Evolutionary conservation across 2,113 vertebrate species (phyloP).

Genomic region (Poeciliopsis retropinna): DNA sequence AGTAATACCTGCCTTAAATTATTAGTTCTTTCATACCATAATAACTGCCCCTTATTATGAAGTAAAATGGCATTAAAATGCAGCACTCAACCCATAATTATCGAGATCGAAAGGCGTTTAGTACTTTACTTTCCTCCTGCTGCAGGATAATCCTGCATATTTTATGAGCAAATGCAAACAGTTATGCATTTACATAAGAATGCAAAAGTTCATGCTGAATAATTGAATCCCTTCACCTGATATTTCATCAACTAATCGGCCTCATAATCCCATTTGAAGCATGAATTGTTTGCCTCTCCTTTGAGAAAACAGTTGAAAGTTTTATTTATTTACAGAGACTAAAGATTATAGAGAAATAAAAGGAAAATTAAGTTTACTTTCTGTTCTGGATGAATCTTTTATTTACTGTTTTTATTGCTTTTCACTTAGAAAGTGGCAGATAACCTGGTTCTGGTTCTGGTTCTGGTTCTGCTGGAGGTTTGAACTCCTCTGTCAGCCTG

Average conservation of each 20-base stretch:
- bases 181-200: constrained; percentile 13
- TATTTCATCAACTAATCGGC: no score
- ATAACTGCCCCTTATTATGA: neutral
- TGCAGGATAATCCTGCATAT: constrained; percentile 13
- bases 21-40: constrained; percentile 1
- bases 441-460: no score
- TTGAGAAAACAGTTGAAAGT: neutral
- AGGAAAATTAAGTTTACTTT: neutral
- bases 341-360: neutral
- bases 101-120: neutral
- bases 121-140: neutral
- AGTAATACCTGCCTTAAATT: neutral
- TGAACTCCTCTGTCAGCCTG: no score
- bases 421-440: no score
- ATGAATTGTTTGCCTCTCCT: neutral
- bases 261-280: no score
- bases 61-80: constrained; percentile 24
- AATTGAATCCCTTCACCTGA: constrained; percentile 23
- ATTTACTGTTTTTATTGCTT: no score
- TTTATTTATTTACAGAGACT: neutral
- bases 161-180: constrained; percentile 20
- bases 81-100: constrained; percentile 9
- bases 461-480: neutral
- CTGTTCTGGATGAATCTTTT: neutral
- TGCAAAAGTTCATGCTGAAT: constrained; percentile 8